Base-by-base conservation (phyloP, 2,113 vertebrate genomes). In the Lucifuga dentata region DNA sequence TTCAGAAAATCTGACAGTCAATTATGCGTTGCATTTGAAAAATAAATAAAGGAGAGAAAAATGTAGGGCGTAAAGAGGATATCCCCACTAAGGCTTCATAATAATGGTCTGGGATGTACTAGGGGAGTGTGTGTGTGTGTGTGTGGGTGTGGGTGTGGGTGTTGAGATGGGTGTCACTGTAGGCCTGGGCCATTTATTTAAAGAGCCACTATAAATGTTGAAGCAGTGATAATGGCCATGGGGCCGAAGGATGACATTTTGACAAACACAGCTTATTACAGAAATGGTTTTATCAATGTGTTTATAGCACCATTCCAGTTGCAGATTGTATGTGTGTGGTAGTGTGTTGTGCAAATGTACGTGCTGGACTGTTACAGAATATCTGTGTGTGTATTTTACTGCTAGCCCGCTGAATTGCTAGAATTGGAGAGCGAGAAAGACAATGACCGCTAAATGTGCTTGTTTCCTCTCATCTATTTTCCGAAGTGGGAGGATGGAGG, bases 251-350 rank as follows among this genome's bases (percentile, higher is more conserved):
- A 83, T 90, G 90, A 84, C 91, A 91, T 78, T 89, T 90, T 91
- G 90, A 91, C 86, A 89, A 91, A 91, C 86, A 86, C 52, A n/a
- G 81, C 85, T 90, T 91, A 92, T 92, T 92, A 92, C 81, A 91
- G 84, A 86, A 92, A 90, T 89, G 85, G 85, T 89, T 91, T 91
- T 88, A 89, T 91, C 86, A 88, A 87, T 91, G 89, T 86, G 83
- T 91, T 90, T 88, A 90, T 87, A 51, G 80, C 21, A 3, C 73
- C 62, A 59, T 83, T 63, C 63, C 33, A 68, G 78, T 74, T 61
- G 29, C 52, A 59, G 73, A 2, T 17, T 33, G 38, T 26, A 35
- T 62, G 48, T 43, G 71, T 50, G 57, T 66, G 44, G 23, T 59
- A 9, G 16, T 56, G 67, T 62, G 67, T 72, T 33, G 52, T 60